A percentile compares a stretch with the other conserved stretches of the same genome.
These are phyloP conservation scores for Triplophysa bombifrons DNA, from an alignment of 2,797 vertebrate genomes.

Conservation along the genomic window DNA sequence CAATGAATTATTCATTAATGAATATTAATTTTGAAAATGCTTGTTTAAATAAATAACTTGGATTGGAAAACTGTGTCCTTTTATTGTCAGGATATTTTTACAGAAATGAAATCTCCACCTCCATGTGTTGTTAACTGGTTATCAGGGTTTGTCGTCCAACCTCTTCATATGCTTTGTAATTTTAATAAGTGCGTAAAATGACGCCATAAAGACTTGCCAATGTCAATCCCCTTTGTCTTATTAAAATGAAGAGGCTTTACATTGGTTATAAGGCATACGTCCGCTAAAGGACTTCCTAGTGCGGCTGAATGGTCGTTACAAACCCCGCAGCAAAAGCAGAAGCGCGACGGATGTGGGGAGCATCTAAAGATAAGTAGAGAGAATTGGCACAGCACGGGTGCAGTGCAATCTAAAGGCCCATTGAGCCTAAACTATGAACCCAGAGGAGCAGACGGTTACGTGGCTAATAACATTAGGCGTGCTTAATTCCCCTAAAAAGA, in stretches of 20 bases:
- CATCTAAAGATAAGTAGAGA: constrained; percentile 68
- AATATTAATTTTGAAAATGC: background rate
- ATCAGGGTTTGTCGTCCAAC: too few relatives aligned
- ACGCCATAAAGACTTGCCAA: background rate
- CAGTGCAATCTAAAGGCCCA: constrained; percentile 60
- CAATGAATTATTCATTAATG: background rate
- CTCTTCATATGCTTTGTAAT: too few relatives aligned
- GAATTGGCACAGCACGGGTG: constrained; percentile 60
- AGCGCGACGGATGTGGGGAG: constrained; percentile 82
- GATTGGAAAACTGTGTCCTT: background rate
- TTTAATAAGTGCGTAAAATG: background rate
- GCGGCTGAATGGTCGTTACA: constrained; percentile 26
- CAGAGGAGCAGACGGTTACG: constrained; percentile 92
- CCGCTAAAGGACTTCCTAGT: constrained; percentile 27
- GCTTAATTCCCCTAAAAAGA: constrained; percentile 95
- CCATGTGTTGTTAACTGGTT: too few relatives aligned
- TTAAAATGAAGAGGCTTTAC: constrained; percentile 14
- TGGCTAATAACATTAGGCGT: constrained; percentile 98
- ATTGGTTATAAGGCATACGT: constrained; percentile 5
- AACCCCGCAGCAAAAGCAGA: constrained; percentile 74
- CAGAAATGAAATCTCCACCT: background rate
- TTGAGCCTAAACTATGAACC: constrained; percentile 83
- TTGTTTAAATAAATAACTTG: constrained; percentile 8
- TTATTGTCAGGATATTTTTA: background rate
- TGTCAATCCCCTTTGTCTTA: background rate